Conservation (phyloP, 2,113 vertebrate species). For the rabbit (Oryctolagus cuniculus) region DNA sequence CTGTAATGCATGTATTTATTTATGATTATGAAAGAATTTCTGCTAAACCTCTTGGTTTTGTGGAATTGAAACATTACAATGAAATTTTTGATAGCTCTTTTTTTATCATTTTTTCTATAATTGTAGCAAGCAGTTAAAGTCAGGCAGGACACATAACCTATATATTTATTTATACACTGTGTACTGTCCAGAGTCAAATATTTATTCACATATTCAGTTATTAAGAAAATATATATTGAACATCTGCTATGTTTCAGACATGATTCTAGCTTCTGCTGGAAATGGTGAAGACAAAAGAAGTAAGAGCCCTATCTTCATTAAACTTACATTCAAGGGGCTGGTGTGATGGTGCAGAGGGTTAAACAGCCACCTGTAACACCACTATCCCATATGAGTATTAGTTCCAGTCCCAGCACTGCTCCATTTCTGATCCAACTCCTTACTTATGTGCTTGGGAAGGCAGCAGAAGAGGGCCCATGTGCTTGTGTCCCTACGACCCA, state of each 20-base stretch:
- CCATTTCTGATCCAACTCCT: too few relatives aligned
- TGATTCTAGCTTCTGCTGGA: neutral
- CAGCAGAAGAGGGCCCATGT: too few relatives aligned
- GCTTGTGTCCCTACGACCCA: too few relatives aligned
- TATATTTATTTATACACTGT: neutral
- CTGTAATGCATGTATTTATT: neutral
- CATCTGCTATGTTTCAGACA: neutral
- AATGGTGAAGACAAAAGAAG: neutral
- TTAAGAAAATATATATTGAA: constrained; percentile 6
- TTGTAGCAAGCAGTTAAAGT: constrained; percentile 6
- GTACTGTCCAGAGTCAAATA: neutral
- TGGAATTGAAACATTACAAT: constrained; percentile 22
- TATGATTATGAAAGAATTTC: neutral
- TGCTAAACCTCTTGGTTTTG: constrained; percentile 46
- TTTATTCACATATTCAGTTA: constrained; percentile 25
- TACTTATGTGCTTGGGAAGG: too few relatives aligned
- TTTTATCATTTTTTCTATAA: constrained; percentile 59
- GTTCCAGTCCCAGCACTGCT: too few relatives aligned
- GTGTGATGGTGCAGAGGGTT: neutral
- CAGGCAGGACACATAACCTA: neutral
- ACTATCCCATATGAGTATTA: too few relatives aligned
- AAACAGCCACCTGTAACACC: neutral
- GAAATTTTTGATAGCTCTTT: constrained; percentile 2
- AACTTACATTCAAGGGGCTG: neutral
- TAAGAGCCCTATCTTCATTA: neutral